A percentile compares a stretch with the other conserved stretches of the same genome.
Conservation (phyloP, 2,888 invertebrate genomes). For the Agrenia bidenticulata region DNA sequence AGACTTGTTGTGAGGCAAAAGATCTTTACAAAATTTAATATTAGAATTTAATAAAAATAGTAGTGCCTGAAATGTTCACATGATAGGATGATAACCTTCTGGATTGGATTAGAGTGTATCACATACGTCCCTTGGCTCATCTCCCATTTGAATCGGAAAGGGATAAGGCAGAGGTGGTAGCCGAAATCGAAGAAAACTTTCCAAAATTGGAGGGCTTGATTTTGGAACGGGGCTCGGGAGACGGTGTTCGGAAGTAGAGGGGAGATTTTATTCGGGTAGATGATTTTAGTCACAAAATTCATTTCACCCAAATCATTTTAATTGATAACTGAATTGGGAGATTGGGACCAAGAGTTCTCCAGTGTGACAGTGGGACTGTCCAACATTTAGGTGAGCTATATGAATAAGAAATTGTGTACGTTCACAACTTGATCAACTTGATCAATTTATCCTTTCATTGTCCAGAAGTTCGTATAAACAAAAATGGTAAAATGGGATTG, state of each 20-base stretch:
- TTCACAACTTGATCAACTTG: too few species aligned
- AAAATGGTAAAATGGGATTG: too few species aligned
- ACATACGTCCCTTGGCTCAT: neutral
- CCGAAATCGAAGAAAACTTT: constrained; percentile 25
- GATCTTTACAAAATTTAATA: too few species aligned
- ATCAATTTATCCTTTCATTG: too few species aligned
- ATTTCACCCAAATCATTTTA: too few species aligned
- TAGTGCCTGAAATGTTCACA: too few species aligned
- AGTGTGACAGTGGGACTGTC: neutral
- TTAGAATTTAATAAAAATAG: too few species aligned
- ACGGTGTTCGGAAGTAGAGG: neutral
- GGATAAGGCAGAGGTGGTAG: constrained; percentile 17
- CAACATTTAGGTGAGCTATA: neutral
- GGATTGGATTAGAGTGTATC: neutral
- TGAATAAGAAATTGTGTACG: too few species aligned
- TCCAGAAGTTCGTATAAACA: too few species aligned
- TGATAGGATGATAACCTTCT: too few species aligned
- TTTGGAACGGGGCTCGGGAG: neutral
- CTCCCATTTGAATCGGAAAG: constrained; percentile 19
- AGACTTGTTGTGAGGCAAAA: neutral
- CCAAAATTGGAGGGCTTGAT: constrained; percentile 20
- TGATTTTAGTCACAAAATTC: neutral
- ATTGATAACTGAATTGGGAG: neutral
- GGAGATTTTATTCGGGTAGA: neutral
- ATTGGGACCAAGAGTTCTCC: neutral